Evolutionary conservation across 2,113 vertebrate species (phyloP), one percentile per base, ranked within the genome.

Genomic region (Notothenia coriiceps): DNA sequence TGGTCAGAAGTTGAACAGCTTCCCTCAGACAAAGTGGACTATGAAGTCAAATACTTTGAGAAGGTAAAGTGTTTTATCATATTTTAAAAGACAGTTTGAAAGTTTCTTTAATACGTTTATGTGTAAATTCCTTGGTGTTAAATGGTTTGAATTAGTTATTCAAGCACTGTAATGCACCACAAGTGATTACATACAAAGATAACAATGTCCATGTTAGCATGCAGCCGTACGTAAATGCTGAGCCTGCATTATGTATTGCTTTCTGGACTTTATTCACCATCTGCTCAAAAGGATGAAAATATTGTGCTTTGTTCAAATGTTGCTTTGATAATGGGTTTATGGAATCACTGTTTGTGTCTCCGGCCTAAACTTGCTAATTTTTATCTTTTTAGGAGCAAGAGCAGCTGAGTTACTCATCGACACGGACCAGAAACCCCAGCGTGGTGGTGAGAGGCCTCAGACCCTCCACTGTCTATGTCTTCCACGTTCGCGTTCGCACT

Each of bases 41-140:
- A 99, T 92, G 98, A 99, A 95, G 96, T 99, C 93, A 99, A 99
- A 94, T 99, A 99, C 94, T 99, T 97, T 94, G 98, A 99, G 92
- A 99, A 98, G 97, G 98, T 99, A 70, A 60, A 33, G 5, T 6
- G 6, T 67, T 25, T 68, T 44, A 51, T 17, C 10, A 6, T 10
- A 51, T 1, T 22, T 15, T 61, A 74, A 12, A 54, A 22, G 14
- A 15, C 2, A 29, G 33, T 14, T 68, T 14, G 14, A 40, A 0
- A 59, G 1, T 8, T 29, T 47, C 35, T 43, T 40, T 1, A 43
- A 51, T 18, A 52, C 64, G 22, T 56, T 54, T 44, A 54, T 65
- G 4, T 14, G 1, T 7, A 6, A 44, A 6, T 18, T 50, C 18
- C 18, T 63, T 63, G 2, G 11, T 18, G 33, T 20, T 20, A 29